These are phyloP conservation scores for Pristionchus fissidentatus DNA, from an alignment of 2,888 invertebrate genomes.

Conservation along the genomic window DNA sequence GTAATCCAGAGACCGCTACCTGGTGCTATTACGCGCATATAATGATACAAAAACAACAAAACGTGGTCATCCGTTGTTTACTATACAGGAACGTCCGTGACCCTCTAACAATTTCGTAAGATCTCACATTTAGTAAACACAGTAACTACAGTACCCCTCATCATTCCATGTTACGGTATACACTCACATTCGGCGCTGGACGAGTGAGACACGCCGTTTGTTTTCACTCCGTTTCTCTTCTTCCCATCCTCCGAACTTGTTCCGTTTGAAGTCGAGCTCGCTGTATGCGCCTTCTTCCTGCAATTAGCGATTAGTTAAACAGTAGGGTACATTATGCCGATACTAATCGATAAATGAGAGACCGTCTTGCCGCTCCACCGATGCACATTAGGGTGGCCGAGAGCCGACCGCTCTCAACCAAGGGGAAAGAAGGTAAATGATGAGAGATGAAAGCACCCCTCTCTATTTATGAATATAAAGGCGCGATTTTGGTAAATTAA, in stretches of 20 bases:
- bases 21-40: too few relatives aligned
- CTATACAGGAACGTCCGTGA: too few relatives aligned
- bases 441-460: not conserved
- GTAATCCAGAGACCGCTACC: too few relatives aligned
- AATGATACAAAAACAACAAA: too few relatives aligned
- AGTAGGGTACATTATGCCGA: not conserved
- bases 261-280: not conserved
- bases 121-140: too few relatives aligned
- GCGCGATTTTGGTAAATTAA: too few relatives aligned
- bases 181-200: not conserved
- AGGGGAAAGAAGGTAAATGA: not conserved
- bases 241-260: not conserved
- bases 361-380: not conserved
- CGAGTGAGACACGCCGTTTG: not conserved
- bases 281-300: conserved; percentile 16
- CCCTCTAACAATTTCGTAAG: too few relatives aligned
- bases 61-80: too few relatives aligned
- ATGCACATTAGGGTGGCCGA: conserved; percentile 17
- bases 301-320: not conserved
- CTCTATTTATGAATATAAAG: too few relatives aligned
- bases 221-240: conserved; percentile 8
- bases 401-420: not conserved
- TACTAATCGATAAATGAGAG: not conserved
- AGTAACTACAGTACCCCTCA: not conserved
- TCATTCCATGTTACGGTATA: not conserved